Conservation (phyloP, 2,888 invertebrate species). For the Ophion ellenae region DNA sequence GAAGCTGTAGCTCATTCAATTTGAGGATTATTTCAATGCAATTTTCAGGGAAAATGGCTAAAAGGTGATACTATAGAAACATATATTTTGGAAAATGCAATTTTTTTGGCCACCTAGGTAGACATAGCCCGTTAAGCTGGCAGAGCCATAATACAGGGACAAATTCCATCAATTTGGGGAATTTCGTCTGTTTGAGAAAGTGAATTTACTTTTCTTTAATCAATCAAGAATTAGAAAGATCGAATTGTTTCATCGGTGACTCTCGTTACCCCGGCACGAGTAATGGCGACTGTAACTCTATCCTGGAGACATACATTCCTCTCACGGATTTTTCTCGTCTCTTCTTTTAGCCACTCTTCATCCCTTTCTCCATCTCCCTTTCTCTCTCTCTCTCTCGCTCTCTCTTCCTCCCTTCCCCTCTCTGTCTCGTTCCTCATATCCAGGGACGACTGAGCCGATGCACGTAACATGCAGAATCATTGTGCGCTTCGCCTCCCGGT, state of each 20-base stretch:
- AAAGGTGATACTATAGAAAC: too few relatives aligned
- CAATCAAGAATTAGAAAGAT: not conserved
- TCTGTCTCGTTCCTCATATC: constrained; percentile 63
- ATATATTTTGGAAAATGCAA: too few relatives aligned
- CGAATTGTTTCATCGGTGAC: constrained; percentile 34
- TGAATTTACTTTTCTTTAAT: too few relatives aligned
- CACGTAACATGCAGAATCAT: constrained; percentile 75
- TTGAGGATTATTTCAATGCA: too few relatives aligned
- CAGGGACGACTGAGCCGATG: constrained; percentile 71
- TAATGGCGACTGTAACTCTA: constrained; percentile 27
- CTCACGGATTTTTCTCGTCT: not conserved
- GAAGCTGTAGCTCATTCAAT: too few relatives aligned
- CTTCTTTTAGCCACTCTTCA: constrained; percentile 38
- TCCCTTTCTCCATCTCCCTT: constrained; percentile 22
- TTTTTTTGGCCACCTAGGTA: too few relatives aligned
- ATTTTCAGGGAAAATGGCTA: too few relatives aligned
- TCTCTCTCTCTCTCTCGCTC: constrained; percentile 43
- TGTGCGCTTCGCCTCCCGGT: constrained; percentile 82
- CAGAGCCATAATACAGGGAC: too few relatives aligned
- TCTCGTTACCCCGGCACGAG: constrained; percentile 24
- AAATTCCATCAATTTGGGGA: too few relatives aligned
- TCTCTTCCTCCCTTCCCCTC: constrained; percentile 29
- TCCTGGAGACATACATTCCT: constrained; percentile 27
- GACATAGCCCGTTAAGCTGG: too few relatives aligned
- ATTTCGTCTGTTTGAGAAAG: too few relatives aligned